Evolutionary conservation across 2,113 vertebrate species (phyloP).

Genomic region (Pangasianodon gigas): DNA sequence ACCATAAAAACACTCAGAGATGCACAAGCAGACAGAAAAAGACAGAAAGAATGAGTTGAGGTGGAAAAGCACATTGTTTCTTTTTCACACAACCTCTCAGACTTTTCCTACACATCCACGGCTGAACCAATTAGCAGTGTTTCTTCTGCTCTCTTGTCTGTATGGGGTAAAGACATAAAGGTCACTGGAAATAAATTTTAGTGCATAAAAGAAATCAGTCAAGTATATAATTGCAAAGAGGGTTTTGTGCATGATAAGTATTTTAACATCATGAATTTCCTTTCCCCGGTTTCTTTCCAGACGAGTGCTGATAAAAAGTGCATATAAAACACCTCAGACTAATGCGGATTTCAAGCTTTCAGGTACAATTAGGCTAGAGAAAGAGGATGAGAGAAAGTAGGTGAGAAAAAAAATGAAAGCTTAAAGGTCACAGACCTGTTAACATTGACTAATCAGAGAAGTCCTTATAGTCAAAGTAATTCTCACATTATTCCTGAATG

Average conservation of each 20-base stretch:
- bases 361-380: slow-evolving; percentile 52
- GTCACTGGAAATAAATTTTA: slow-evolving; percentile 79
- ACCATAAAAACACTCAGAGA: neutral
- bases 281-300: slow-evolving; percentile 44
- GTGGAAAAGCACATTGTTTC: slow-evolving; percentile 30
- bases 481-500: slow-evolving; percentile 1
- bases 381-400: neutral
- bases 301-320: slow-evolving; percentile 60
- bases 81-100: slow-evolving; percentile 62
- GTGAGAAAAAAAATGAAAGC: neutral
- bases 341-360: slow-evolving; percentile 55
- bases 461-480: slow-evolving; percentile 26
- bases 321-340: slow-evolving; percentile 63
- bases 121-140: slow-evolving; percentile 76
- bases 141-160: slow-evolving; percentile 63
- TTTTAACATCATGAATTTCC: slow-evolving; percentile 70
- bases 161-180: slow-evolving; percentile 74
- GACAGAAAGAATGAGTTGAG: neutral
- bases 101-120: slow-evolving; percentile 67
- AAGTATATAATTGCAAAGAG: slow-evolving; percentile 80
- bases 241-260: slow-evolving; percentile 71
- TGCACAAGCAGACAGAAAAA: neutral
- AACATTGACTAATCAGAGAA: slow-evolving; percentile 27
- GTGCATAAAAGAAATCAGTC: slow-evolving; percentile 77
- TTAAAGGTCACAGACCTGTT: slow-evolving; percentile 23